Base-by-base conservation (phyloP, 2,113 vertebrate genomes). In the Casuarius casuarius region DNA sequence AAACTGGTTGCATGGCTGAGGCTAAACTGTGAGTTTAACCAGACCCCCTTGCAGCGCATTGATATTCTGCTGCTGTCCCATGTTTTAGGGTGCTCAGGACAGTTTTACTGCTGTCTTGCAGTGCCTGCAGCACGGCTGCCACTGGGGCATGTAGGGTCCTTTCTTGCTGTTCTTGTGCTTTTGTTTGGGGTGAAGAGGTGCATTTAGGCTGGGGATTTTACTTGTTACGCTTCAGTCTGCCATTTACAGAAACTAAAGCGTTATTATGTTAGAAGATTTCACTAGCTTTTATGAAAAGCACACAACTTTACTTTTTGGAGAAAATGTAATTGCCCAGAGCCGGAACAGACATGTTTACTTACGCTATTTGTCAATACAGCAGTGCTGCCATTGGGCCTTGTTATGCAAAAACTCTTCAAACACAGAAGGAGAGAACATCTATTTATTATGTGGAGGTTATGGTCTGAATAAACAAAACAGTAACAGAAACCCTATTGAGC, bases 341-440 rank as follows among this genome's bases (percentile, higher is more conserved):
- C 15, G 51, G 67, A 79, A 40, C 19, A 7, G 62, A 9, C 23
- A 1, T 0, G 0, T 62, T 87, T 74, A 5, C 9, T n/a, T 62
- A 16, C 3, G 9, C n/a, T 13, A 18, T 14, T 15, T 68, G 61
- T 49, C 35, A 23, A 3, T 49, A 21, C 23, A 48, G 35, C 44
- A n/a, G 4, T 10, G 62, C 54, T 83, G 38, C 46, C 15, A 25
- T 42, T 67, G 72, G 46, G 35, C 52, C 38, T 51, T 38, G n/a
- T 62, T 44, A 4, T 52, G 16, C 46, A 73, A 66, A 29, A 0
- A 0, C 17, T 26, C 19, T 46, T 73, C 26, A 40, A 89, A 58
- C 22, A 35, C 48, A n/a, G 26, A 20, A 18, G 12, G 11, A 58
- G 16, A 22, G 7, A 59, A n/a, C 6, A 29, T 66, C 26, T 7